Conservation (phyloP, 1,140 invertebrate species). For the Drosophila nannoptera region DNA sequence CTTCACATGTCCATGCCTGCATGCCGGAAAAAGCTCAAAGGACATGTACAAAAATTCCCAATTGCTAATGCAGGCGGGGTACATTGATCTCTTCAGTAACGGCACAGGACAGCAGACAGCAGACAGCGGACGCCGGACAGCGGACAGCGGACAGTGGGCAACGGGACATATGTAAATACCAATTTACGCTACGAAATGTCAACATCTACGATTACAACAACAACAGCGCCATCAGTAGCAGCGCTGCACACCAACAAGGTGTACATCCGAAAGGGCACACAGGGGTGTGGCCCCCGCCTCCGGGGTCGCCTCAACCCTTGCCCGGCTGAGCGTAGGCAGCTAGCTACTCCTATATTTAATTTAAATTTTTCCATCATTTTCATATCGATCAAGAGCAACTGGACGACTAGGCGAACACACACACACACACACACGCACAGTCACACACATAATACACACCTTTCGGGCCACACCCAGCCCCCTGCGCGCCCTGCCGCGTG, state of each 20-base stretch:
- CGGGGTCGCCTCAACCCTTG: conserved; percentile 47
- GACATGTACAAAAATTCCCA: conserved; percentile 58
- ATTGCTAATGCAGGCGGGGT: conserved; percentile 63
- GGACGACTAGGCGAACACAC: conserved; percentile 19
- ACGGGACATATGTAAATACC: conserved; percentile 72
- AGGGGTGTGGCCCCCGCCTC: conserved; percentile 8
- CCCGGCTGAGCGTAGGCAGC: conserved; percentile 23
- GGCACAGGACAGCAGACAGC: background rate
- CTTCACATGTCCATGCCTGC: conserved; percentile 1
- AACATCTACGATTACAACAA: conserved; percentile 69
- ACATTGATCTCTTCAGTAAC: conserved; percentile 42
- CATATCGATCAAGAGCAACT: conserved; percentile 57
- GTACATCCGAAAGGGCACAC: conserved; percentile 11
- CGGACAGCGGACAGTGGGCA: conserved; percentile 3
- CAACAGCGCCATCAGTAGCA: conserved; percentile 13
- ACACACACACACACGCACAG: conserved; percentile 9
- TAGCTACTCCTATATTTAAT: conserved; percentile 33
- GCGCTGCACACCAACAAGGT: background rate
- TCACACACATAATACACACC: background rate
- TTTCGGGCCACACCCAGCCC: conserved; percentile 40
- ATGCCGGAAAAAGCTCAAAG: conserved; percentile 65
- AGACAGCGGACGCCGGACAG: too few species aligned
- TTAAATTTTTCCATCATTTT: conserved; percentile 62
- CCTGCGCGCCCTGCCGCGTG: conserved; percentile 3
- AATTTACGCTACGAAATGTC: conserved; percentile 74